A percentile compares a stretch with the other conserved stretches of the same genome.
These are phyloP conservation scores for Collichthys lucidus DNA, from an alignment of 2,113 vertebrate genomes.

Conservation along the genomic window DNA sequence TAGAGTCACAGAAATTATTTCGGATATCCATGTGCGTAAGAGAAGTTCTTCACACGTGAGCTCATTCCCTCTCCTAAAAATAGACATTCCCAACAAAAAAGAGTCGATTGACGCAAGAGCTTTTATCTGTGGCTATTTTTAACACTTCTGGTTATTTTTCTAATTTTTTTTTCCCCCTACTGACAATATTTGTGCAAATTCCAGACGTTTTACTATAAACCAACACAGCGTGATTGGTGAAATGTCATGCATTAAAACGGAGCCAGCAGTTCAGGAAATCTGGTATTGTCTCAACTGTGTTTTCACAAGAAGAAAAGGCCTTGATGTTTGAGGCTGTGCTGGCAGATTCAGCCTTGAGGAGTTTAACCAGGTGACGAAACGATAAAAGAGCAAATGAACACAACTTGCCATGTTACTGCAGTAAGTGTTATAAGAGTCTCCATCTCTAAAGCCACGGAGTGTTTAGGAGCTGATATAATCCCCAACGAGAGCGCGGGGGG, in stretches of 20 bases:
- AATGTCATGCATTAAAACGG: constrained; percentile 47
- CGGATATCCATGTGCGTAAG: constrained; percentile 76
- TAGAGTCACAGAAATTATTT: constrained; percentile 72
- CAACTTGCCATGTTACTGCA: neutral
- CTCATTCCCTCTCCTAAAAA: constrained; percentile 78
- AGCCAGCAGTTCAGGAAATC: constrained; percentile 41
- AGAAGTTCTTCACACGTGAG: constrained; percentile 79
- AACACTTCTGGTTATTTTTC: constrained; percentile 76
- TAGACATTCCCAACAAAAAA: constrained; percentile 65
- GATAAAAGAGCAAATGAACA: neutral
- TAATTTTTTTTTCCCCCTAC: constrained; percentile 44
- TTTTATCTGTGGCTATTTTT: constrained; percentile 76
- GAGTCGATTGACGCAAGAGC: constrained; percentile 73
- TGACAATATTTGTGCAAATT: constrained; percentile 78
- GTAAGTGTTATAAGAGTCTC: neutral
- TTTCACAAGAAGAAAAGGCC: constrained; percentile 39
- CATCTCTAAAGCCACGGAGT: neutral
- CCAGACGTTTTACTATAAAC: constrained; percentile 76
- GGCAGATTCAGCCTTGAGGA: constrained; percentile 1
- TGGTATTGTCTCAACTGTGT: constrained; percentile 40
- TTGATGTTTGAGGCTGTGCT: constrained; percentile 25
- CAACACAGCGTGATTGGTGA: constrained; percentile 62
- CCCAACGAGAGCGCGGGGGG: constrained; percentile 25
- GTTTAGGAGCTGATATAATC: constrained; percentile 21
- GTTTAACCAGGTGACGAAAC: constrained; percentile 27